Evolutionary conservation across 2,888 invertebrate genomes (phyloP), one percentile per base, ranked within the genome.

Genomic region (Rutpela maculata): DNA sequence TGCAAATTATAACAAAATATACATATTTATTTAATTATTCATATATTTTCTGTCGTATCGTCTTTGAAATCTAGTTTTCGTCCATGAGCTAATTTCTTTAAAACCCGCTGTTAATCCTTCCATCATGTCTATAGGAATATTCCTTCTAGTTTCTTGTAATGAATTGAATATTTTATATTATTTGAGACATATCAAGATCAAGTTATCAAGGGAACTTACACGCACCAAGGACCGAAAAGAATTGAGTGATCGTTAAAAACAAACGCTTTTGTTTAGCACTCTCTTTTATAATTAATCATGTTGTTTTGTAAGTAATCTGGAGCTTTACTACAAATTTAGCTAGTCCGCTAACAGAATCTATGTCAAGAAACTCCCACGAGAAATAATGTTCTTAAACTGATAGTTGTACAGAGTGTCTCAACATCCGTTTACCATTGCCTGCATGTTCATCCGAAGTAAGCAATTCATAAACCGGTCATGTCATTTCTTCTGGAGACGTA

Each of bases 291-390:
- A 62, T 62, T 62, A 62, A 62, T 62, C 62, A 26, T 26, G 31
- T 62, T 62, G 62, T 31, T 62, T 62, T 62, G 62, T 62, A 31
- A 9, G 15, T 62, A 62, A 62, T 35, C 62, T 31, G 4, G 15
- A 12, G 62, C 62, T 62, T 15, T 62, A 9, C 31, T 35, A 62
- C 62, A 62, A 62, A 62, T 62, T 62, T 22, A 62, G n/a, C 15
- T 62, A 31, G 62, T 12, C 19, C 7, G n/a, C n/a, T 62, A 62
- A 26, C 11, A 62, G 62, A 62, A 62, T 62, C n/a, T 62, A 62
- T 22, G 62, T 31, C 19, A 62, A 62, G 62, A 35, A 31, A 62
- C 35, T 6, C n/a, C n/a, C n/a, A 15, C 50, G n/a, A 6, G 31
- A 9, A 9, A 35, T 35, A 9, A 7, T 35, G 31, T 35, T 35